These are phyloP conservation scores for Chelon auratus DNA, from an alignment of 2,797 vertebrate species.

Conservation along the genomic window DNA sequence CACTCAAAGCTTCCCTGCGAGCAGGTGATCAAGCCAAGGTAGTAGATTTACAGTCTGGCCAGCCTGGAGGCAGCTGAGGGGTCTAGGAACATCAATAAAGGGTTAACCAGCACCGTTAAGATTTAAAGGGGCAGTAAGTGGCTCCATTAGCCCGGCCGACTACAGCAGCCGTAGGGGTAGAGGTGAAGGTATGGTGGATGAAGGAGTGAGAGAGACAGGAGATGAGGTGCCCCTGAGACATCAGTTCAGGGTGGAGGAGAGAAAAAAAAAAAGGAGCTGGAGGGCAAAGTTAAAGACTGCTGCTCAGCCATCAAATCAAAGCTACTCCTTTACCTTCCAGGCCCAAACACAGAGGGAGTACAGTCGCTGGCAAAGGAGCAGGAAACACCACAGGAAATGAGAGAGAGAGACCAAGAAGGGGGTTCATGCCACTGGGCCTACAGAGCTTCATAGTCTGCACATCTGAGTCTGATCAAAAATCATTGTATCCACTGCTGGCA, in stretches of 20 bases:
- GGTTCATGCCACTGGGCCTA: constrained; percentile 34
- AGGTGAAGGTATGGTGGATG: constrained; percentile 54
- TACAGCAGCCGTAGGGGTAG: constrained; percentile 63
- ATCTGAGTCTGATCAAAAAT: constrained; percentile 72
- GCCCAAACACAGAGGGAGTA: constrained; percentile 43
- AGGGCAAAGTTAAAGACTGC: constrained; percentile 67
- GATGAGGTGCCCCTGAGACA: constrained; percentile 75
- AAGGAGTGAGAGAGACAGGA: constrained; percentile 59
- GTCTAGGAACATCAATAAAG: constrained; percentile 81
- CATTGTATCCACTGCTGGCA: constrained; percentile 39
- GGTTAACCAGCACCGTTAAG: constrained; percentile 84
- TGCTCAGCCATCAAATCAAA: constrained; percentile 73
- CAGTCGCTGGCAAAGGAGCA: constrained; percentile 52
- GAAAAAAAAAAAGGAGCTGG: constrained; percentile 24
- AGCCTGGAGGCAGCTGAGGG: constrained; percentile 71
- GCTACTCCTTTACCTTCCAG: constrained; percentile 58
- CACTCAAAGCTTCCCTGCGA: constrained; percentile 65
- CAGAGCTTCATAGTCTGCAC: constrained; percentile 43
- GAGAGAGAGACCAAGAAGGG: constrained; percentile 39
- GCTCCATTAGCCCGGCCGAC: constrained; percentile 80
- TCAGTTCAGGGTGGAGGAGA: constrained; percentile 43
- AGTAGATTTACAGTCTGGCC: constrained; percentile 68
- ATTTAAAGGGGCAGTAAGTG: constrained; percentile 85
- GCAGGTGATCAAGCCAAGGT: constrained; percentile 74
- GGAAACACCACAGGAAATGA: constrained; percentile 76